Base-by-base conservation (phyloP, 2,113 vertebrate genomes). In the Pachypanchax playfairii region DNA sequence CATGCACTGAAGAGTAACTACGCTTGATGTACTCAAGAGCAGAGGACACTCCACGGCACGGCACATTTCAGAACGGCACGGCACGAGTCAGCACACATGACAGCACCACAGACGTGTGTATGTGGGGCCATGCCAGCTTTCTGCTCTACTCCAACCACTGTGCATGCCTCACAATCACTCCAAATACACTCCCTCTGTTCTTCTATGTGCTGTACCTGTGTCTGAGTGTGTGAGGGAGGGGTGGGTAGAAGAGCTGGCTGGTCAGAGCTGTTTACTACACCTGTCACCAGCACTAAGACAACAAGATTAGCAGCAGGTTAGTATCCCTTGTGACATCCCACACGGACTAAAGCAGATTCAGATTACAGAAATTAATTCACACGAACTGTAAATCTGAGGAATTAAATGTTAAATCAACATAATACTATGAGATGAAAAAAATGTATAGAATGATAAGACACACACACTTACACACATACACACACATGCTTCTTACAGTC, bases 271-370 rank as follows among this genome's bases (percentile, higher is more conserved):
- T 87, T 89, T 88, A 88, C 87, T 88, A 90, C 85, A 90, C 87
- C 87, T 91, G 88, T 88, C 88, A 90, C 88, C 83, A 88, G 75
- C 86, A 88, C 86, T 87, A 88, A 90, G 88, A 90, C 90, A 90
- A 91, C 89, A 86, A 88, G 87, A 85, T 88, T 87, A 88, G 85
- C 80, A 87, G 85, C 80, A 87, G 82, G 86, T 90, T 90, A 89
- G 85, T 82, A 82, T 83, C 65, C 47, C 55, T 39, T 52, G 75
- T 76, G 44, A 83, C 75, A 87, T 80, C 74, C 73, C 69, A 82
- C 58, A 78, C 41, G 73, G 46, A 74, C 78, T 61, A 38, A 68
- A 47, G 66, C 48, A 77, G 77, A 67, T 64, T 80, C 73, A 79
- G 58, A 74, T 66, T 64, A 26, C 59, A 80, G 58, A 43, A 54